Conservation (phyloP, 2,888 invertebrate species). For the Pollenia amentaria region DNA sequence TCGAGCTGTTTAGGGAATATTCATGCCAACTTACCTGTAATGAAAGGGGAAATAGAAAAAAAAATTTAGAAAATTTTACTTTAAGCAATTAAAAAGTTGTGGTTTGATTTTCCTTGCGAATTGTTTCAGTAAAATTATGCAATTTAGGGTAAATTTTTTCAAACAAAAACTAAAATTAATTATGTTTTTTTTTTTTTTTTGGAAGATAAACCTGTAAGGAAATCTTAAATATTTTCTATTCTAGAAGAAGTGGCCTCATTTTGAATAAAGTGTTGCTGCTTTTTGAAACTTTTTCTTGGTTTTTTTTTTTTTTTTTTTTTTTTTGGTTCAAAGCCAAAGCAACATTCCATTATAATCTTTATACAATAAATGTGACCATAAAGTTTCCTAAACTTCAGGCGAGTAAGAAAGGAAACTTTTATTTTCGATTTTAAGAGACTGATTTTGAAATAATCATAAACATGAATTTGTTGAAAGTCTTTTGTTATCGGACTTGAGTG, state of each 20-base stretch:
- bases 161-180: constrained; percentile 11
- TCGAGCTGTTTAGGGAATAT: constrained; percentile 20
- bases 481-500: no score
- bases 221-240: not conserved
- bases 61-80: constrained; percentile 56
- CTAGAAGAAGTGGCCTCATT: no score
- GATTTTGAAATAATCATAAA: no score
- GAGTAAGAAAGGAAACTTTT: not conserved
- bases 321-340: constrained; percentile 23
- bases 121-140: constrained; percentile 39
- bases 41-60: constrained; percentile 34
- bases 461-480: no score
- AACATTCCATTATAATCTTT: not conserved
- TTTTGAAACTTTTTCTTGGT: not conserved
- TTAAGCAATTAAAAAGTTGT: constrained; percentile 55
- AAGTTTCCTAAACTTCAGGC: not conserved
- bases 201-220: not conserved
- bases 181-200: not conserved
- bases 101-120: constrained; percentile 33
- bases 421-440: not conserved
- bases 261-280: not conserved
- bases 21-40: constrained; percentile 67
- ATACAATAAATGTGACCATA: not conserved
- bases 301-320: not conserved
- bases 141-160: constrained; percentile 2